phyloP scores from a whole-genome alignment of 2,797 vertebrate genomes.

The Poeciliopsis presidionis region DNA sequence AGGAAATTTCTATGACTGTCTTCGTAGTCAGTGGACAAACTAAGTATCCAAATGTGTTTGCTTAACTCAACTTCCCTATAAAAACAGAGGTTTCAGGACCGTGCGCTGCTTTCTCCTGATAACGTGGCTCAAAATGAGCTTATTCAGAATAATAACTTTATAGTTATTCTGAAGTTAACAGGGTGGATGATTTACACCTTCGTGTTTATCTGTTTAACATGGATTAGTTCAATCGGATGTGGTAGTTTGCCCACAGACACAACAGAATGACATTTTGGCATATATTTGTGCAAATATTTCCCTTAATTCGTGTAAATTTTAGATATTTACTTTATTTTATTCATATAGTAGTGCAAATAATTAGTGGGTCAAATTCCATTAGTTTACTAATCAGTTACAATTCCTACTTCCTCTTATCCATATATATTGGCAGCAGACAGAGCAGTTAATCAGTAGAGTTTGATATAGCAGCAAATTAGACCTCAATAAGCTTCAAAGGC shows the following conservation, averaged over 20 bases:
- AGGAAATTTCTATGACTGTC: neutral
- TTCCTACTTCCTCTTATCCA: neutral
- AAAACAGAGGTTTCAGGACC: neutral
- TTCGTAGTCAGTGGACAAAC: neutral
- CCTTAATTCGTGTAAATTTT: no score
- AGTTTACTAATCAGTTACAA: neutral
- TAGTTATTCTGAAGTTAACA: neutral
- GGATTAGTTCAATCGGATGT: neutral
- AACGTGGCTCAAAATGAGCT: neutral
- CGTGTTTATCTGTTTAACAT: neutral
- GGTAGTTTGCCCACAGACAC: neutral
- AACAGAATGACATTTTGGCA: neutral
- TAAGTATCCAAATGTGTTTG: neutral
- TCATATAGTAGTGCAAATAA: no score
- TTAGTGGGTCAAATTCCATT: neutral
- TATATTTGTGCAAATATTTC: neutral
- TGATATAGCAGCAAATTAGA: neutral
- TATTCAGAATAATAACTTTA: neutral
- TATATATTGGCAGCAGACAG: neutral
- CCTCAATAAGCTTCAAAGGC: neutral
- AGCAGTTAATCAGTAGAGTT: neutral
- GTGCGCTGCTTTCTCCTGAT: neutral
- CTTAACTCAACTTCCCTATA: neutral
- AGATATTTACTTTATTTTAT: no score
- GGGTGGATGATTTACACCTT: neutral